These are phyloP conservation scores for Zaprionus ornatus DNA, from an alignment of 1,140 invertebrate species.

Conservation along the genomic window DNA sequence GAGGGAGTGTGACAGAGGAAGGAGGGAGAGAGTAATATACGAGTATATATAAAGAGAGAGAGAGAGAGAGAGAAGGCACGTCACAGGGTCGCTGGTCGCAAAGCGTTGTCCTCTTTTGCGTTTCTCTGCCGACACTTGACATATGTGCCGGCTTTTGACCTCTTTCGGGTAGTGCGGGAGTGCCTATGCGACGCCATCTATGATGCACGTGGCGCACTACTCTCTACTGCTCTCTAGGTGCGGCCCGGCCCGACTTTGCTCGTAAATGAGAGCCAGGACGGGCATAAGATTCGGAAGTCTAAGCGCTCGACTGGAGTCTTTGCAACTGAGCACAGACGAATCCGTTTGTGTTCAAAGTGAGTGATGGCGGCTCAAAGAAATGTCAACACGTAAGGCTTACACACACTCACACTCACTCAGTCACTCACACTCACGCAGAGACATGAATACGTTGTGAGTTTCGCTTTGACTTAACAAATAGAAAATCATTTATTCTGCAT, in stretches of 20 bases:
- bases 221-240: slow-evolving; percentile 30
- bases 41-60: neutral
- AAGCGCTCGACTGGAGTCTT: slow-evolving; percentile 70
- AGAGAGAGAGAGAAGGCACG: slow-evolving; percentile 4
- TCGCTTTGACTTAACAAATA: slow-evolving; percentile 81
- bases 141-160: slow-evolving; percentile 80
- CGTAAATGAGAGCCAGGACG: slow-evolving; percentile 66
- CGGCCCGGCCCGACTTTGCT: slow-evolving; percentile 7
- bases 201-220: slow-evolving; percentile 10
- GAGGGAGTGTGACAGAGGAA: neutral
- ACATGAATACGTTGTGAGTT: slow-evolving; percentile 54
- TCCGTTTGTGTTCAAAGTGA: slow-evolving; percentile 56
- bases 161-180: slow-evolving; percentile 49
- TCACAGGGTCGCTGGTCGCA: slow-evolving; percentile 33
- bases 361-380: slow-evolving; percentile 78
- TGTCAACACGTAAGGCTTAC: slow-evolving; percentile 71
- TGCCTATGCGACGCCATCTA: slow-evolving; percentile 10
- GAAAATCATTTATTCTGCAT: slow-evolving; percentile 81
- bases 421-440: slow-evolving; percentile 9
- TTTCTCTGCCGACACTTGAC: slow-evolving; percentile 64
- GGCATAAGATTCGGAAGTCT: slow-evolving; percentile 63
- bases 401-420: slow-evolving; percentile 11
- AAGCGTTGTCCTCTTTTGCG: slow-evolving; percentile 38
- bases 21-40: neutral
- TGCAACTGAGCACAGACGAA: slow-evolving; percentile 31